phyloP scores from a whole-genome alignment of 2,888 invertebrate genomes.

The Acanthosepion esculentum region DNA sequence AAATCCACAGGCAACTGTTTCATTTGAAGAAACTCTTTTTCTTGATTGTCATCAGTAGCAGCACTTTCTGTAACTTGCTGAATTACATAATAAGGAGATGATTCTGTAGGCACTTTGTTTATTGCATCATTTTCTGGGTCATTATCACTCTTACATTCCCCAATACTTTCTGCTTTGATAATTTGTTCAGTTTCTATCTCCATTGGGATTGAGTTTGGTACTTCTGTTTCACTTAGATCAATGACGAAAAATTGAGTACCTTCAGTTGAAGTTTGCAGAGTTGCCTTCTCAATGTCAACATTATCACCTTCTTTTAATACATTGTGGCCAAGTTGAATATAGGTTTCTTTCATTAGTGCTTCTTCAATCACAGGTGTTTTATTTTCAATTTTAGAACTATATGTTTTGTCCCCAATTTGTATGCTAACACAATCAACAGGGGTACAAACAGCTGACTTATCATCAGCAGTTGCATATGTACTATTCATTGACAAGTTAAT shows the following conservation, averaged over 20 bases:
- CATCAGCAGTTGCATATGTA: slow-evolving; percentile 38
- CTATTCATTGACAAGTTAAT: slow-evolving; percentile 37
- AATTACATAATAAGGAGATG: slow-evolving; percentile 45
- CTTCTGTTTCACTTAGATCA: slow-evolving; percentile 44
- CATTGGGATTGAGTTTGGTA: slow-evolving; percentile 39
- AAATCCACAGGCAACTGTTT: slow-evolving; percentile 42
- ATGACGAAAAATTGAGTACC: slow-evolving; percentile 43
- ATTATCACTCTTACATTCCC: background rate
- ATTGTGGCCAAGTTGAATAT: slow-evolving; percentile 35
- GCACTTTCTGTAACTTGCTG: slow-evolving; percentile 6
- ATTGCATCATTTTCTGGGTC: background rate
- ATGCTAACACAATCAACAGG: slow-evolving; percentile 36
- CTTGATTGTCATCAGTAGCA: background rate
- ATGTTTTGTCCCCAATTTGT: slow-evolving; percentile 37
- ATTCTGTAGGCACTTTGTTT: slow-evolving; percentile 45
- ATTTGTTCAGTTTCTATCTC: slow-evolving; percentile 45
- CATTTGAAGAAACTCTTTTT: slow-evolving; percentile 25
- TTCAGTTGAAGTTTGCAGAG: slow-evolving; percentile 36
- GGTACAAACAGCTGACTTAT: background rate
- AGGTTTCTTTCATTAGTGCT: slow-evolving; percentile 22
- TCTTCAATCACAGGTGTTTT: slow-evolving; percentile 42
- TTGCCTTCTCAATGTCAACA: slow-evolving; percentile 35
- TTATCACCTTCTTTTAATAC: background rate
- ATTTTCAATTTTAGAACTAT: slow-evolving; percentile 16
- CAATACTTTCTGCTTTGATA: slow-evolving; percentile 37